Conservation (phyloP, 2,888 invertebrate species). For the Xanthia icteritia region DNA sequence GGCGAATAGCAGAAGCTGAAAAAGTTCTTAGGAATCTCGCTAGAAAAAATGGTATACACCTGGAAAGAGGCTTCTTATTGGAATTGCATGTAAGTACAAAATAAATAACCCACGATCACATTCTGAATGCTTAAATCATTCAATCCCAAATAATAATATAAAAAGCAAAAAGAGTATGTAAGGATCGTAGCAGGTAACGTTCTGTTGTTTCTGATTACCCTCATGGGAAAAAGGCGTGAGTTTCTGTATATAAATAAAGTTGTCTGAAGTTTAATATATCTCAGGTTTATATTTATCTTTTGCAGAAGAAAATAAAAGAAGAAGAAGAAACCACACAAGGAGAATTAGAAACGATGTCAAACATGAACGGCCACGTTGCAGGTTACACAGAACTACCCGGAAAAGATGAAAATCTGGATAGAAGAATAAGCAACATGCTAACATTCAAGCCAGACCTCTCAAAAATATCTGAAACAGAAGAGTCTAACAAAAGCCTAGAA, state of each 20-base stretch:
- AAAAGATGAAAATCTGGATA: constrained; percentile 77
- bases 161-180: background rate
- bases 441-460: constrained; percentile 81
- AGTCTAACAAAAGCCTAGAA: constrained; percentile 74
- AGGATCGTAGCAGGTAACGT: background rate
- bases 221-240: background rate
- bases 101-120: background rate
- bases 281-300: constrained; percentile 28
- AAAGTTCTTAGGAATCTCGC: constrained; percentile 91
- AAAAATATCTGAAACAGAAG: constrained; percentile 75
- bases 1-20: constrained; percentile 92
- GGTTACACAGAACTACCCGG: constrained; percentile 64
- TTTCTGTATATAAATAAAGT: background rate
- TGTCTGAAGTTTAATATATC: background rate
- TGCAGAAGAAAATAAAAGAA: constrained; percentile 84
- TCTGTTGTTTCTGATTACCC: background rate
- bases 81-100: constrained; percentile 89
- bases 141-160: background rate
- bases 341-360: constrained; percentile 75
- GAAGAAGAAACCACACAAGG: constrained; percentile 75
- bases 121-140: background rate
- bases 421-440: constrained; percentile 84
- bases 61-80: constrained; percentile 90
- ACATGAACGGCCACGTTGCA: constrained; percentile 76
- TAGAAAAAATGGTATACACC: constrained; percentile 90